These are phyloP conservation scores for Chymomyza costata DNA, from an alignment of 1,140 invertebrate species.

Conservation along the genomic window DNA sequence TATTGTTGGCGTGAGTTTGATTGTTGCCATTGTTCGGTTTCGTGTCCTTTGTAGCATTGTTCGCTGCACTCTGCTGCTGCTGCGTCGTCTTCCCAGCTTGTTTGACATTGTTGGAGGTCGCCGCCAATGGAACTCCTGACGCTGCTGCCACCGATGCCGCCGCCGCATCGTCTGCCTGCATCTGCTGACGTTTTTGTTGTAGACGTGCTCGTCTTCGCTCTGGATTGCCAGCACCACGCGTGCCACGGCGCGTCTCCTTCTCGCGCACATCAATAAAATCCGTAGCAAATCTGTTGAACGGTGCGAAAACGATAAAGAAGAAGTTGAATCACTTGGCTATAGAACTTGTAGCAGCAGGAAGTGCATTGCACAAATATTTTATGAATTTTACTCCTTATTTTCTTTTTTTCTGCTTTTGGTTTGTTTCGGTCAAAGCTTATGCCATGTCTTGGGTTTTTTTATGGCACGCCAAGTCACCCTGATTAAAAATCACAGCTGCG, in stretches of 20 bases:
- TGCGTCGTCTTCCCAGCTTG: background rate
- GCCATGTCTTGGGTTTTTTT: background rate
- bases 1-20: background rate
- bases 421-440: no score
- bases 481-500: conserved; percentile 2
- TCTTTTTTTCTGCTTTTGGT: background rate
- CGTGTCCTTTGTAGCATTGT: conserved; percentile 16
- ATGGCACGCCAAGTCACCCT: background rate
- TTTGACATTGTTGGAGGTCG: conserved; percentile 5
- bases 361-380: background rate
- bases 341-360: background rate
- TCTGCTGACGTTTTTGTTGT: conserved; percentile 26
- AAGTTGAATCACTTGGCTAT: no score
- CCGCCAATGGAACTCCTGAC: background rate
- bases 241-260: conserved; percentile 80
- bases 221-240: conserved; percentile 48
- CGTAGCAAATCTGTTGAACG: conserved; percentile 86
- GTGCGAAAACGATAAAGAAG: conserved; percentile 1
- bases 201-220: conserved; percentile 32
- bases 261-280: conserved; percentile 94
- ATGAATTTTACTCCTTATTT: background rate
- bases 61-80: background rate
- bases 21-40: conserved; percentile 20
- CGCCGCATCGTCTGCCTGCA: conserved; percentile 41
- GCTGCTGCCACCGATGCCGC: conserved; percentile 1